These are phyloP conservation scores for Urocitellus parryii DNA, from an alignment of 2,113 vertebrate genomes.

Conservation along the genomic window DNA sequence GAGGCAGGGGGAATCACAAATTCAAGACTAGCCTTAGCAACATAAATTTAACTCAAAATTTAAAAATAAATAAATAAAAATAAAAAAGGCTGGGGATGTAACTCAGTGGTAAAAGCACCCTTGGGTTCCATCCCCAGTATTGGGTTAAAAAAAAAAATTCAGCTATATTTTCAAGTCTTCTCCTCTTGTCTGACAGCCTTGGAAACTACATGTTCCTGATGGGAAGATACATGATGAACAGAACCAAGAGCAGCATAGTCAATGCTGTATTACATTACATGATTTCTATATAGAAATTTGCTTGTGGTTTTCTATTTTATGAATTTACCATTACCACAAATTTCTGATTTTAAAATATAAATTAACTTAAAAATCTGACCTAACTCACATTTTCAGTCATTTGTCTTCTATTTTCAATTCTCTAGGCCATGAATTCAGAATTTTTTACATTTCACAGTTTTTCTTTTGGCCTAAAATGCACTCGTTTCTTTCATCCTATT, in stretches of 20 bases:
- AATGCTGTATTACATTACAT: not conserved
- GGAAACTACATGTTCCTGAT: not conserved
- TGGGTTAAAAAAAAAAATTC: too few relatives aligned
- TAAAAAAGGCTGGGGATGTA: too few relatives aligned
- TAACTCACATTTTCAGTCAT: not conserved
- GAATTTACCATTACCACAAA: not conserved
- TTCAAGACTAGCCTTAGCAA: too few relatives aligned
- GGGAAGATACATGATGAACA: not conserved
- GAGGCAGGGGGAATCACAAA: too few relatives aligned
- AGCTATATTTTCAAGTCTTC: too few relatives aligned
- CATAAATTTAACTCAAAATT: too few relatives aligned
- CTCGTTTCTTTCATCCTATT: not conserved
- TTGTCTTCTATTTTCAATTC: not conserved
- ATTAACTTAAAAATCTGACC: not conserved
- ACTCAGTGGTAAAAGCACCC: too few relatives aligned
- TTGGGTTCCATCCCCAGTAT: too few relatives aligned
- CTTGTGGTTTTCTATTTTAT: not conserved
- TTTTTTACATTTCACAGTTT: not conserved
- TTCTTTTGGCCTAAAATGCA: not conserved
- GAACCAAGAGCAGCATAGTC: not conserved
- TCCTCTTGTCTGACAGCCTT: too few relatives aligned
- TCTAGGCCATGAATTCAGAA: not conserved
- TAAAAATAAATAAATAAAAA: too few relatives aligned
- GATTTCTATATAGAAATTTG: not conserved
- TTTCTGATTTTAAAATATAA: not conserved